A percentile compares a stretch with the other conserved stretches of the same genome.
Evolutionary conservation across 2,888 invertebrate genomes (phyloP).

Genomic region (Ochropleura plecta): DNA sequence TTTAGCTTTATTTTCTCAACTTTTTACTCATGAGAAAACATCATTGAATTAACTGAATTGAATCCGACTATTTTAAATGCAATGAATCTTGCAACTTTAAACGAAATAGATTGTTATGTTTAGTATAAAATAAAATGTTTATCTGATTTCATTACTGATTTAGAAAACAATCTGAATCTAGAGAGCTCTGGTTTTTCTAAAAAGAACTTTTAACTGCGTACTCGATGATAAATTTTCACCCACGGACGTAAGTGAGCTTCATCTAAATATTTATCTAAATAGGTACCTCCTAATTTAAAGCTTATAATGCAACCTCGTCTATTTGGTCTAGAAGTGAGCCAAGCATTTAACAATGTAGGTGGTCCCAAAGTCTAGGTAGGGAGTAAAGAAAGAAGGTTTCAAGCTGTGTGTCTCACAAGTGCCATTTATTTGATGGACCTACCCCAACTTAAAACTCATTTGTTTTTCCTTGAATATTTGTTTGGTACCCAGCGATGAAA

Average conservation of each 20-base stretch:
- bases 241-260: not conserved
- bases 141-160: not conserved
- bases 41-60: not conserved
- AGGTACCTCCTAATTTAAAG: not conserved
- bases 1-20: not conserved
- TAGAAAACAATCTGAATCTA: not conserved
- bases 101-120: not conserved
- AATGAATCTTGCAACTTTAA: not conserved
- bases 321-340: constrained; percentile 11
- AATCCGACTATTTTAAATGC: not conserved
- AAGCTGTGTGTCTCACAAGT: not conserved
- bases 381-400: not conserved
- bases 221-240: constrained; percentile 1
- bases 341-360: not conserved
- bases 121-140: not conserved
- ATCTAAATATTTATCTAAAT: constrained; percentile 23
- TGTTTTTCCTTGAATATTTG: not conserved
- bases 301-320: not conserved
- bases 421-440: not conserved
- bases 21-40: not conserved
- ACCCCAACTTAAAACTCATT: not conserved
- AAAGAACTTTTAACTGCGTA: not conserved
- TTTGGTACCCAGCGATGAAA: not conserved
- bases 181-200: not conserved
- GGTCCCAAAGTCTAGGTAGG: not conserved